Evolutionary conservation across 1,140 invertebrate species (phyloP).

Genomic region (Drosophila takahashii): DNA sequence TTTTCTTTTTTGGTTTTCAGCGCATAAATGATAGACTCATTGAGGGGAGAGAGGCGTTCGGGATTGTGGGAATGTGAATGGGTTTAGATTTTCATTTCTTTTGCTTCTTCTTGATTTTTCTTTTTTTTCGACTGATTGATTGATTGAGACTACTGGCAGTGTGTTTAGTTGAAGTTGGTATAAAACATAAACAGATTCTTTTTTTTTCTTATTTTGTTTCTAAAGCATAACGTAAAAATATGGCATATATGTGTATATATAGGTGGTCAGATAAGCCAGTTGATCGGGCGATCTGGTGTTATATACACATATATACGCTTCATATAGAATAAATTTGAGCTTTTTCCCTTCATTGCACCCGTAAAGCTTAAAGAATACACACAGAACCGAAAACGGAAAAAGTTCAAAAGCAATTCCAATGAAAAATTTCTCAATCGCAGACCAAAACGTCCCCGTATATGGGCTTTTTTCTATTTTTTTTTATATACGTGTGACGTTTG

Average conservation of each 20-base stretch:
- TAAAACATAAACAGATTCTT: slow-evolving; percentile 40
- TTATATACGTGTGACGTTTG: neutral
- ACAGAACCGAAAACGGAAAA: slow-evolving; percentile 52
- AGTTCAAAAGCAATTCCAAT: slow-evolving; percentile 55
- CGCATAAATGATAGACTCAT: slow-evolving; percentile 85
- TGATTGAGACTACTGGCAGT: slow-evolving; percentile 74
- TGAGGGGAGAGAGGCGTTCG: slow-evolving; percentile 83
- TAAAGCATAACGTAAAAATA: slow-evolving; percentile 46
- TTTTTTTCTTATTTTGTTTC: slow-evolving; percentile 28
- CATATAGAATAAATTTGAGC: slow-evolving; percentile 74
- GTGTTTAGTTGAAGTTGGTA: slow-evolving; percentile 72
- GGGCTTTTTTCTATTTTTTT: neutral
- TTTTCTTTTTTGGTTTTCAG: slow-evolving; percentile 67
- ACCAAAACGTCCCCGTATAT: slow-evolving; percentile 2
- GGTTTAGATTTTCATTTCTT: slow-evolving; percentile 63
- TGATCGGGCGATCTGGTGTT: slow-evolving; percentile 11
- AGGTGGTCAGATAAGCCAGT: slow-evolving; percentile 20
- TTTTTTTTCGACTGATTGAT: slow-evolving; percentile 45
- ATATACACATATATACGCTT: slow-evolving; percentile 49
- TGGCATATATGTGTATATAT: slow-evolving; percentile 53
- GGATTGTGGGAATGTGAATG: slow-evolving; percentile 84
- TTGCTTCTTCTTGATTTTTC: slow-evolving; percentile 38
- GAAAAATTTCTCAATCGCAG: slow-evolving; percentile 35
- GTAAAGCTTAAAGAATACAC: slow-evolving; percentile 63
- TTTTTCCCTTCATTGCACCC: slow-evolving; percentile 85